Percentiles rank a stretch among this genome's conserved stretches.
These are phyloP conservation scores for Agelastica alni DNA, from an alignment of 2,888 invertebrate genomes.

Conservation along the genomic window DNA sequence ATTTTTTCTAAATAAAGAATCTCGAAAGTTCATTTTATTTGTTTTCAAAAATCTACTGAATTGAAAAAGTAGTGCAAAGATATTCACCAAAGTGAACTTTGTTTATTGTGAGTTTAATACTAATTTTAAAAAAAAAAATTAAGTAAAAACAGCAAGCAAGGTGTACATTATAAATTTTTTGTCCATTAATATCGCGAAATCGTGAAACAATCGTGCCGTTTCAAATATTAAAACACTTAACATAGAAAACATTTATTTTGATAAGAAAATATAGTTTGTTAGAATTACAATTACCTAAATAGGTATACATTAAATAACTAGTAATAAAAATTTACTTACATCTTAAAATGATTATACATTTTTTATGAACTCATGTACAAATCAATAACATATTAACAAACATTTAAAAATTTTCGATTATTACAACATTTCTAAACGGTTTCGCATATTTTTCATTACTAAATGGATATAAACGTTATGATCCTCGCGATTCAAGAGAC, in stretches of 20 bases:
- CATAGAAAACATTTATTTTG: conserved; percentile 47
- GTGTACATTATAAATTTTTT: too few species aligned
- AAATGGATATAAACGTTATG: conserved; percentile 35
- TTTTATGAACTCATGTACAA: conserved; percentile 45
- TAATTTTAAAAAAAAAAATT: too few species aligned
- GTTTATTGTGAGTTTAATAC: too few species aligned
- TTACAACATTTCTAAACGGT: conserved; percentile 27
- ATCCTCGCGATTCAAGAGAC: conserved; percentile 65
- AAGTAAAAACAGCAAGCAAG: too few species aligned
- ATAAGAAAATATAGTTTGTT: conserved; percentile 51
- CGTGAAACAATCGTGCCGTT: too few species aligned
- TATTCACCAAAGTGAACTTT: too few species aligned
- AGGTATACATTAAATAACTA: conserved; percentile 50
- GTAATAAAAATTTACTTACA: conserved; percentile 53
- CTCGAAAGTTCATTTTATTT: neutral
- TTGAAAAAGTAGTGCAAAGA: too few species aligned
- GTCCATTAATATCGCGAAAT: too few species aligned
- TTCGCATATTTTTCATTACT: conserved; percentile 1
- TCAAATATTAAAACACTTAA: conserved; percentile 24
- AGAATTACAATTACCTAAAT: conserved; percentile 46
- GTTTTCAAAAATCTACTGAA: too few species aligned
- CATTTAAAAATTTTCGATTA: conserved; percentile 33
- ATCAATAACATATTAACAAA: conserved; percentile 37
- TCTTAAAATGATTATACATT: conserved; percentile 48
- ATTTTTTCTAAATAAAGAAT: neutral